Evolutionary conservation across 2,797 vertebrate genomes (phyloP).

Genomic region (Botia kubotai): DNA sequence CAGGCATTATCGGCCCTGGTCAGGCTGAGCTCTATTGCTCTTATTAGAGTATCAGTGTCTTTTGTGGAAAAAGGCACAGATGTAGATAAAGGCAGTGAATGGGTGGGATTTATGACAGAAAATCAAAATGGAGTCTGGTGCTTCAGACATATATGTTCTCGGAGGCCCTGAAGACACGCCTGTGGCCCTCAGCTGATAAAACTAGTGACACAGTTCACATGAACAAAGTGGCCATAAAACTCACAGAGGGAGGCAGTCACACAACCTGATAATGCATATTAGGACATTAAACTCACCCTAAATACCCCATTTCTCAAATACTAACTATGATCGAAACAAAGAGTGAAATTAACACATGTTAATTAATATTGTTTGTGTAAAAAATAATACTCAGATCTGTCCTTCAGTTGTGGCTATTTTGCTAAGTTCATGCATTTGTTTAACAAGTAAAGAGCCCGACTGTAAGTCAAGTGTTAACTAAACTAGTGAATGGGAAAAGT

Average conservation of each 20-base stretch:
- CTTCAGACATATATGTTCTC: constrained; percentile 37
- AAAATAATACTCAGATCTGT: too few relatives aligned
- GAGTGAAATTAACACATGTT: too few relatives aligned
- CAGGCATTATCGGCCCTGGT: constrained; percentile 26
- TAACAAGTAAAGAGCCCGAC: too few relatives aligned
- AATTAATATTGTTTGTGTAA: too few relatives aligned
- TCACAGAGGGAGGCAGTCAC: constrained; percentile 59
- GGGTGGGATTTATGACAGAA: constrained; percentile 57
- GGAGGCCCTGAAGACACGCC: constrained; percentile 52
- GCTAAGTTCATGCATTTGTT: too few relatives aligned
- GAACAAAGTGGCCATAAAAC: constrained; percentile 44
- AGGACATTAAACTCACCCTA: constrained; percentile 66
- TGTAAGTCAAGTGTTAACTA: too few relatives aligned
- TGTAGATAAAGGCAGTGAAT: constrained; percentile 51
- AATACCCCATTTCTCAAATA: constrained; percentile 53
- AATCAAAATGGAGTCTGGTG: constrained; percentile 39
- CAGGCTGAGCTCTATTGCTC: constrained; percentile 34
- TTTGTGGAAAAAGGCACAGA: constrained; percentile 53
- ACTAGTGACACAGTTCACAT: constrained; percentile 39
- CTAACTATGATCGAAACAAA: too few relatives aligned
- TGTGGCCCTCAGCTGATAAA: constrained; percentile 66
- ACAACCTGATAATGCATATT: constrained; percentile 72
- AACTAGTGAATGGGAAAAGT: too few relatives aligned
- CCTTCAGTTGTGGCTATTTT: too few relatives aligned
- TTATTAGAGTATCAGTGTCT: constrained; percentile 50